phyloP scores from a whole-genome alignment of 2,888 invertebrate genomes.

The Biston betularia region DNA sequence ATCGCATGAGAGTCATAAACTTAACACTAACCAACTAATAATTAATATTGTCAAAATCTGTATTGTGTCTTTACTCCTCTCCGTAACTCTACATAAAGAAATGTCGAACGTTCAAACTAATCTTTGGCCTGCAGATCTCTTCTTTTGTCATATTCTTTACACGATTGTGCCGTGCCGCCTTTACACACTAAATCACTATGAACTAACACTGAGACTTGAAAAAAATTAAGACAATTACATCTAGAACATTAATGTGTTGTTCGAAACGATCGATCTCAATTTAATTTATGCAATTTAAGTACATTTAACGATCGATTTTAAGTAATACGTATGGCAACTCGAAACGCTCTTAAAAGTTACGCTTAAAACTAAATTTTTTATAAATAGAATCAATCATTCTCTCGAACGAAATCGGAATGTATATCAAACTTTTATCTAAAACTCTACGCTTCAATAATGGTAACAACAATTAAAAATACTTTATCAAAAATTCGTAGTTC shows the following conservation, averaged over 20 bases:
- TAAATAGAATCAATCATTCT: conserved; percentile 69
- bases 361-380: conserved; percentile 59
- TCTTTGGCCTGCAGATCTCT: conserved; percentile 85
- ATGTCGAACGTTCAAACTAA: conserved; percentile 68
- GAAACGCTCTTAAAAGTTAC: conserved; percentile 60
- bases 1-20: conserved; percentile 81
- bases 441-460: conserved; percentile 66
- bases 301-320: conserved; percentile 65
- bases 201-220: conserved; percentile 70
- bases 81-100: conserved; percentile 50
- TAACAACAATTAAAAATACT: conserved; percentile 79
- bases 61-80: conserved; percentile 50
- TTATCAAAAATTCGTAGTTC: conserved; percentile 65
- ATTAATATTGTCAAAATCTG: conserved; percentile 67
- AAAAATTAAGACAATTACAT: conserved; percentile 38
- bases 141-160: conserved; percentile 65
- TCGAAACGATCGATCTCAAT: conserved; percentile 37
- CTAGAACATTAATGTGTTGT: conserved; percentile 39
- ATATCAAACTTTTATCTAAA: conserved; percentile 59
- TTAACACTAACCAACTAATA: conserved; percentile 60
- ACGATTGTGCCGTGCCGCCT: conserved; percentile 66
- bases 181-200: conserved; percentile 47
- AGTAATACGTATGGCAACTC: conserved; percentile 79
- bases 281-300: conserved; percentile 68
- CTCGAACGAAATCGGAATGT: conserved; percentile 65